Base-by-base conservation (phyloP, 2,113 vertebrate species). In the Lepisosteus oculatus region DNA sequence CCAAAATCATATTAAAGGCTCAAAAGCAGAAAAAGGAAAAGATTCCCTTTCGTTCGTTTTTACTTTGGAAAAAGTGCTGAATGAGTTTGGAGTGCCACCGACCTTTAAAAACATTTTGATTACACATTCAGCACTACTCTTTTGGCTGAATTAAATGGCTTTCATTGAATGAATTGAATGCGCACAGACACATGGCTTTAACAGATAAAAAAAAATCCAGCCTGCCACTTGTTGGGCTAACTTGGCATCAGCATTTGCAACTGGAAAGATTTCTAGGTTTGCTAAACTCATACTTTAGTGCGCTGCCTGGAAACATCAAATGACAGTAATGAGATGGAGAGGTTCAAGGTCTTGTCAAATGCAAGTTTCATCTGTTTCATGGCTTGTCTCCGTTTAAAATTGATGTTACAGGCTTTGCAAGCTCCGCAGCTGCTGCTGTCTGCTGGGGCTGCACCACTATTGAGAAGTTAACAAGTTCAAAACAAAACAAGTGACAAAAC, bases 381-480 rank as follows among this genome's bases (percentile, higher is more conserved):
- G 72, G 55, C 83, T 78, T 80, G 78, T 84, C 74, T 71, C 59
- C 67, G 0, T 74, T 76, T 77, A 82, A 89, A 90, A 89, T 86
- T 84, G 84, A 91, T 88, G 76, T 81, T 3, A 59, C 83, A 69
- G 80, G 80, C 83, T 80, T 80, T 79, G 3, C 75, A 74, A 85
- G 84, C 72, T 71, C 70, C 80, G 82, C 90, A 91, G 90, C 90
- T 91, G 90, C 86, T 77, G 85, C 81, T 79, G 85, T 84, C 84
- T 74, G 15, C 72, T 76, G 73, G 69, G 62, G n/a, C 62, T 2
- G 62, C 29, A 43, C 8, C 5, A 79, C 86, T 80, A 81, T 86
- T 84, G 86, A 89, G 82, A 83, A 83, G 86, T 89, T 87, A 91
- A 88, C 88, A 88, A 89, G 88, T 81, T 87, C 84, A 84, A 89